These are phyloP conservation scores for Cataglyphis albicans DNA, from an alignment of 2,888 invertebrate genomes.

Conservation along the genomic window DNA sequence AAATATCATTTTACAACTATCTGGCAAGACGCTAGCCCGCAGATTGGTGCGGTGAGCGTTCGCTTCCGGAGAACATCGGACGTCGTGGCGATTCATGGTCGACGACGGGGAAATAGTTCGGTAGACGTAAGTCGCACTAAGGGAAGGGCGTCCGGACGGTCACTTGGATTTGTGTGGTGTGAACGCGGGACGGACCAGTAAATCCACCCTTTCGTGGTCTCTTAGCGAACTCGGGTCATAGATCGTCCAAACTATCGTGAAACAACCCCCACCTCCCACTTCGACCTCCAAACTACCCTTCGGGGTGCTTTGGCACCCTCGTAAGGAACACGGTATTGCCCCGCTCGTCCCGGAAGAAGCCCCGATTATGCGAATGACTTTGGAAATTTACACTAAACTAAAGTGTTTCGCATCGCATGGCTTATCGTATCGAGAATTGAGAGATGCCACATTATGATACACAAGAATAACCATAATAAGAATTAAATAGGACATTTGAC, in stretches of 20 bases:
- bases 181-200: conserved; percentile 85
- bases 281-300: conserved; percentile 74
- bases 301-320: conserved; percentile 74
- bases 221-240: conserved; percentile 85
- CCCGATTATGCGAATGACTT: conserved; percentile 79
- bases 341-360: conserved; percentile 66
- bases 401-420: conserved; percentile 16
- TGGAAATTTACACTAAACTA: conserved; percentile 71
- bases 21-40: conserved; percentile 19
- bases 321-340: conserved; percentile 74
- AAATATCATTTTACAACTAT: conserved; percentile 2
- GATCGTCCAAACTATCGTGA: conserved; percentile 84
- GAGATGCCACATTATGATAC: not conserved
- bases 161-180: conserved; percentile 86
- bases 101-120: conserved; percentile 76
- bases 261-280: conserved; percentile 78
- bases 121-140: conserved; percentile 81
- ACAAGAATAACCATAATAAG: not conserved
- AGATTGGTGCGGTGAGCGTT: conserved; percentile 55
- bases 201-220: conserved; percentile 85
- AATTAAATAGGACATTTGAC: not conserved
- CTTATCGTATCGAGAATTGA: not conserved
- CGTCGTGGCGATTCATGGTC: conserved; percentile 65
- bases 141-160: conserved; percentile 79
- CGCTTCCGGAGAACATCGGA: conserved; percentile 50